A percentile compares a stretch with the other conserved stretches of the same genome.
Evolutionary conservation across 2,888 invertebrate species (phyloP).

Genomic region (Scelioninae gen. 1): DNA sequence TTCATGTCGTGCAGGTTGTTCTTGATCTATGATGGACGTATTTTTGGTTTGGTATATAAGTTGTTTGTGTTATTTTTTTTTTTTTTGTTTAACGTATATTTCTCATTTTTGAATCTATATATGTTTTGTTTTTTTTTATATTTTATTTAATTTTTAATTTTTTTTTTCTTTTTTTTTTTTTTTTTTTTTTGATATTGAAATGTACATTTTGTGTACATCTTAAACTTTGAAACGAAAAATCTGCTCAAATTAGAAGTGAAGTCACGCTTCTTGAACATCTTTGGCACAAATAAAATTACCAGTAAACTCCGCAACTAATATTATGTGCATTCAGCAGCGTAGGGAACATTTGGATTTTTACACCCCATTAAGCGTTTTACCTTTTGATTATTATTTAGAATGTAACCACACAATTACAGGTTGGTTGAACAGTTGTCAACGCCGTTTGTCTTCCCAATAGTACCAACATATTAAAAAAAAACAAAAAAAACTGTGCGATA

Average conservation of each 20-base stretch:
- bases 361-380: constrained; percentile 31
- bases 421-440: background rate
- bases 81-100: too few relatives aligned
- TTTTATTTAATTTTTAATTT: too few relatives aligned
- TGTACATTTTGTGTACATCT: background rate
- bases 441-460: background rate
- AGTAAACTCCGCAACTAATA: constrained; percentile 51
- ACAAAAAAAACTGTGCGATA: constrained; percentile 20
- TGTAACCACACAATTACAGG: background rate
- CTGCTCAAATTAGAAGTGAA: constrained; percentile 20
- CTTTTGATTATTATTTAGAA: constrained; percentile 37
- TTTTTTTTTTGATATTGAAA: too few relatives aligned
- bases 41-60: too few relatives aligned
- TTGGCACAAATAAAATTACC: constrained; percentile 68
- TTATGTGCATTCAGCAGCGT: constrained; percentile 56
- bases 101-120: too few relatives aligned
- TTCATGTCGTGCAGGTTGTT: too few relatives aligned
- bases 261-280: constrained; percentile 48
- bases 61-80: too few relatives aligned
- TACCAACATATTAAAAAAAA: constrained; percentile 5
- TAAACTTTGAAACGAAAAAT: background rate
- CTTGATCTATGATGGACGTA: too few relatives aligned
- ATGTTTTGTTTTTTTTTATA: too few relatives aligned
- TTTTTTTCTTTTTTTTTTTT: too few relatives aligned
- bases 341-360: constrained; percentile 28